Evolutionary conservation across 2,113 vertebrate species (phyloP).

Genomic region (Petaurus breviceps): DNA sequence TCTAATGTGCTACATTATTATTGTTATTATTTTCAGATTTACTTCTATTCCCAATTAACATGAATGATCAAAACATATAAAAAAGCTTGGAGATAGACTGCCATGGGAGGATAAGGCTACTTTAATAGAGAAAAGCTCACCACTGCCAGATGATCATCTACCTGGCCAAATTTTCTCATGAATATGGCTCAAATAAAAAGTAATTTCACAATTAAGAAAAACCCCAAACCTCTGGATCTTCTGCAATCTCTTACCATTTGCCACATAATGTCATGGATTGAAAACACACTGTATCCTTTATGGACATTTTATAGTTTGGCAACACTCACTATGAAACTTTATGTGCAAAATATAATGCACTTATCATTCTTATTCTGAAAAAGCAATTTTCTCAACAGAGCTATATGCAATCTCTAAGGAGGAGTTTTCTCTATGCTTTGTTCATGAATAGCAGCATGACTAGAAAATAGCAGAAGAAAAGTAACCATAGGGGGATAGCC

Average conservation of each 20-base stretch:
- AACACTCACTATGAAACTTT: neutral
- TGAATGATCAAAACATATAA: neutral
- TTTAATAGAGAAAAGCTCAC: neutral
- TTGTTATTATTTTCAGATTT: constrained; percentile 41
- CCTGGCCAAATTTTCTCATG: neutral
- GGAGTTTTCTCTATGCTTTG: neutral
- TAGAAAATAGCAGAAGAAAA: neutral
- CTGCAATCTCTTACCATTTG: neutral
- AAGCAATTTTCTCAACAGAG: neutral
- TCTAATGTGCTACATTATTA: neutral
- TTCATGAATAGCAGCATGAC: neutral
- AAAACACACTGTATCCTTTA: neutral
- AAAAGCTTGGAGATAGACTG: neutral
- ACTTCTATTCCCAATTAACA: neutral
- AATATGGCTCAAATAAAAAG: neutral
- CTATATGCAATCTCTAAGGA: neutral
- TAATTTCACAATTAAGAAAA: constrained; percentile 20
- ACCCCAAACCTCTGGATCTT: neutral
- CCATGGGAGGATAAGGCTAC: neutral
- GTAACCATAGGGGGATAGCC: neutral
- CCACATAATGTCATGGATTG: neutral
- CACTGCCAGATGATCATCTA: neutral
- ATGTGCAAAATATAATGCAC: neutral
- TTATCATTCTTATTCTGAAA: neutral
- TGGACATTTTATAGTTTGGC: neutral